These are phyloP conservation scores for Acholoe squamosa DNA, from an alignment of 2,888 invertebrate species.

Conservation along the genomic window DNA sequence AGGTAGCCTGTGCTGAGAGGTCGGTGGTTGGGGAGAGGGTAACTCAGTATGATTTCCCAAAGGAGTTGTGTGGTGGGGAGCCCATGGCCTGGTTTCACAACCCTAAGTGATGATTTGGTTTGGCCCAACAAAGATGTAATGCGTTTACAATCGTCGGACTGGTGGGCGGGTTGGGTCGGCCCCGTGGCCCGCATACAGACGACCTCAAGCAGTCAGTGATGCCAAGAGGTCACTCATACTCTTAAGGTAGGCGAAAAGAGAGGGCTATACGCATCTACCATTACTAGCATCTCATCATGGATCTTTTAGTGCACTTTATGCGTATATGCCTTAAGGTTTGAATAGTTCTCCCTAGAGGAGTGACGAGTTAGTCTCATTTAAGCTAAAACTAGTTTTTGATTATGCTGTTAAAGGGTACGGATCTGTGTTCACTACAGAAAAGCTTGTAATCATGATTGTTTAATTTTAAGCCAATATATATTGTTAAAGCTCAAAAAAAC, in stretches of 20 bases:
- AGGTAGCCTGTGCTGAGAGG: not conserved
- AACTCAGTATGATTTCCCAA: constrained; percentile 20
- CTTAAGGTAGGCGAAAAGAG: not conserved
- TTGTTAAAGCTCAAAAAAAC: no score
- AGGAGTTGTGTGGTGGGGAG: not conserved
- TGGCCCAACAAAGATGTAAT: constrained; percentile 42
- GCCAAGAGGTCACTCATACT: constrained; percentile 15
- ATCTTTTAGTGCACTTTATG: no score
- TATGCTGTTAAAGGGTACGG: no score
- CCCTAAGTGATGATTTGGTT: constrained; percentile 44
- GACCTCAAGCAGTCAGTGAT: not conserved
- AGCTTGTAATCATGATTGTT: no score
- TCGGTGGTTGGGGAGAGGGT: not conserved
- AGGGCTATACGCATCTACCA: not conserved
- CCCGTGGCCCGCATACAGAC: constrained; percentile 1
- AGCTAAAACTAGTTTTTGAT: no score
- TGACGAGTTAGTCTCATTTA: no score
- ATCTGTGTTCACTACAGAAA: no score
- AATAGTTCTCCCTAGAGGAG: no score
- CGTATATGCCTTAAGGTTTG: no score
- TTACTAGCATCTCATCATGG: no score
- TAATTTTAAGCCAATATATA: no score
- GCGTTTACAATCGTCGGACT: not conserved
- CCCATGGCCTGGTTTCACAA: not conserved
- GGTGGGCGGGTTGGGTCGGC: not conserved